Evolutionary conservation across 1,140 invertebrate genomes (phyloP).

Genomic region (Lepidurus packardi): DNA sequence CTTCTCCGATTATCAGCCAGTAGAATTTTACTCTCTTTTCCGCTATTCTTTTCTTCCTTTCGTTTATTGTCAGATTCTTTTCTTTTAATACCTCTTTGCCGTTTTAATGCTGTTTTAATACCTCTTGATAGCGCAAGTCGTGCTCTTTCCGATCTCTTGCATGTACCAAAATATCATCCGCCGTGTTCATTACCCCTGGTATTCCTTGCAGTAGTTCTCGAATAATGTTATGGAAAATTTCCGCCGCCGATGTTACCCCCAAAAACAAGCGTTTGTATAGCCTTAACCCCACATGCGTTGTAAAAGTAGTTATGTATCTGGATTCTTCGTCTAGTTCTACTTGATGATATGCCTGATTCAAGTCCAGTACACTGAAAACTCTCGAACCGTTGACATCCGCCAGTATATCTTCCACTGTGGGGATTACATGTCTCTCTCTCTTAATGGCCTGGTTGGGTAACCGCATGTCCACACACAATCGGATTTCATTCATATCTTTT

Average conservation of each 20-base stretch:
- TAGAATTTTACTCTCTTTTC: neutral
- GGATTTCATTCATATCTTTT: neutral
- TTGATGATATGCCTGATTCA: slow-evolving; percentile 16
- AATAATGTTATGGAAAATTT: slow-evolving; percentile 13
- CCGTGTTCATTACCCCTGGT: neutral
- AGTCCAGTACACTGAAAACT: neutral
- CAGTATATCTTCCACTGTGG: neutral
- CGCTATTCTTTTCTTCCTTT: neutral
- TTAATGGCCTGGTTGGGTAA: neutral
- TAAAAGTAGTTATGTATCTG: slow-evolving; percentile 12
- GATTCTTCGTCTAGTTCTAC: slow-evolving; percentile 25
- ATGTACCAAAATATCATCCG: neutral
- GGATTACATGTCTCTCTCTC: neutral
- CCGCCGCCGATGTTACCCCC: neutral
- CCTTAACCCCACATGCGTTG: neutral
- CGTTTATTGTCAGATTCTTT: neutral
- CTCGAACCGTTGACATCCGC: neutral
- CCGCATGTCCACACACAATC: neutral
- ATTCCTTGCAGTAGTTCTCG: neutral
- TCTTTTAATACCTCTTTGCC: no score
- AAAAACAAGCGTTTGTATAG: neutral
- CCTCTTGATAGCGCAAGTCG: neutral
- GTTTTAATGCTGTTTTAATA: slow-evolving; percentile 11
- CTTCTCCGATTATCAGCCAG: neutral
- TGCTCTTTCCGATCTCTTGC: neutral